Evolutionary conservation across 2,113 vertebrate genomes (phyloP), one percentile per base, ranked within the genome.

Genomic region (Mustela lutreola): DNA sequence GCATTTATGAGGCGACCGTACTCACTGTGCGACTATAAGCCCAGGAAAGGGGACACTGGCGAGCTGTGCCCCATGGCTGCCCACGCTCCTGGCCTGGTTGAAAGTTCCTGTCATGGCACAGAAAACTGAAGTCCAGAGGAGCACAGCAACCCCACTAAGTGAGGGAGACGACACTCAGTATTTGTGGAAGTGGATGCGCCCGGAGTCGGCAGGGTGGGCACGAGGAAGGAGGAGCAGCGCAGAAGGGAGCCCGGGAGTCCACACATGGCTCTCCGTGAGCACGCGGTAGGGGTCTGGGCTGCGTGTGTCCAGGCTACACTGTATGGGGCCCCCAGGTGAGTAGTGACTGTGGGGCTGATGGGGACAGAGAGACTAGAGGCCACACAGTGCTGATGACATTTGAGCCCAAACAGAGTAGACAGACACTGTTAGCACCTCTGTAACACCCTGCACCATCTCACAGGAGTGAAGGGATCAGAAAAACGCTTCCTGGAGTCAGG

Each of bases 351-450:
- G 60, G 33, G 58, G 75, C 15, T 36, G 16, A 33, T 4, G 12
- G 14, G 9, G 11, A 33, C 65, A 60, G 50, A n/a, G 19, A 5
- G 45, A 26, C 21, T 1, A 15, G 31, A 67, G 58, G 45, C 11
- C 45, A n/a, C 31, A 10, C 18, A 24, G 16, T 4, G 12, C 28
- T 5, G 90, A 63, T 36, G 50, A 58, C 28, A 2, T 78, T 26
- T 31, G 15, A 33, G 58, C n/a, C 71, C 1, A 22, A 39, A 53
- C 45, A 3, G 8, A 18, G 36, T 33, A 33, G 45, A 86, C 15
- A 5, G 45, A 18, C 0, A 0, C 48, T 12, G 21, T 26, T 6
- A 33, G 16, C 5, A 31, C 60, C 45, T 53, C 36, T 1, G 21
- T 22, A 33, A 45, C 18, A 45, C 28, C n/a, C 24, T 45, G 28